These are phyloP conservation scores for Chaetophractus vellerosus DNA, from an alignment of 2,797 vertebrate species.

Conservation along the genomic window DNA sequence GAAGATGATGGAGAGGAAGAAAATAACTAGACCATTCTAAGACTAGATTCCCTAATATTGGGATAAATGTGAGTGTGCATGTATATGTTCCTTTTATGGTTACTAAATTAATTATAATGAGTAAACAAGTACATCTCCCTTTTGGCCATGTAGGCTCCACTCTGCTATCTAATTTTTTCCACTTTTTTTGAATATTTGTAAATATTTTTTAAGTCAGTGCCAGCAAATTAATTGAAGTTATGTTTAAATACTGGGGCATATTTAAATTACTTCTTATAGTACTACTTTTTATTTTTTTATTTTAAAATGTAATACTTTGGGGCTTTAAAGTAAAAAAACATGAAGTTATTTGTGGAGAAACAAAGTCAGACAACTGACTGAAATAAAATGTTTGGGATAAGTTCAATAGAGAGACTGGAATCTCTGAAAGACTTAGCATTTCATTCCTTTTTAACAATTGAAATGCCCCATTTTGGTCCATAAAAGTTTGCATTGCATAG, in stretches of 20 bases:
- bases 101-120: not conserved
- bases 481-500: too few relatives aligned
- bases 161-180: conserved; percentile 72
- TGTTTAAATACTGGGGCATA: conserved; percentile 64
- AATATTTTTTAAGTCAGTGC: conserved; percentile 21
- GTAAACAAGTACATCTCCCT: conserved; percentile 50
- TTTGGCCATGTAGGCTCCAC: conserved; percentile 81
- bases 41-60: too few relatives aligned
- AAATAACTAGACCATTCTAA: too few relatives aligned
- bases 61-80: too few relatives aligned
- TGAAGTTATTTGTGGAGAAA: conserved; percentile 69
- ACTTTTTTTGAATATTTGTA: conserved; percentile 69
- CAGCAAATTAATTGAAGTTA: conserved; percentile 70
- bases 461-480: too few relatives aligned
- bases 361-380: conserved; percentile 52
- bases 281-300: conserved; percentile 11
- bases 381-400: conserved; percentile 62
- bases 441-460: conserved; percentile 32
- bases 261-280: conserved; percentile 45
- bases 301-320: conserved; percentile 64
- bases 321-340: conserved; percentile 67
- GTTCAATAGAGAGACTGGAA: not conserved
- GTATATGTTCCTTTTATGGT: too few relatives aligned
- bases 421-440: not conserved
- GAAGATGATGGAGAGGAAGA: too few relatives aligned